phyloP scores from a whole-genome alignment of 1,140 invertebrate genomes.

The Belonocnema kinseyi region DNA sequence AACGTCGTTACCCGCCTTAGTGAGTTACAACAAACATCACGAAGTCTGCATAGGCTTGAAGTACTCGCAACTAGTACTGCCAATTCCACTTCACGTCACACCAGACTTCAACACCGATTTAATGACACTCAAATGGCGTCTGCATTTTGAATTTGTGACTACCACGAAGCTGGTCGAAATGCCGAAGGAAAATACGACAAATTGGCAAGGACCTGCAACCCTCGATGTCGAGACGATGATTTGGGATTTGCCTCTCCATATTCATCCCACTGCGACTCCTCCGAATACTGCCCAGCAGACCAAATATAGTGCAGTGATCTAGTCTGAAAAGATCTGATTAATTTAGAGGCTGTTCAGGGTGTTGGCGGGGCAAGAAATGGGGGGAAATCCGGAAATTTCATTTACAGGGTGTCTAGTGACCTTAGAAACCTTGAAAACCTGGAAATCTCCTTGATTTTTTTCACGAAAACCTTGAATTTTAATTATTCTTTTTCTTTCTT shows the following conservation, averaged over 20 bases:
- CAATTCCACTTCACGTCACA: slow-evolving; percentile 95
- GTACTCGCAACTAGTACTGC: slow-evolving; percentile 92
- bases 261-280: slow-evolving; percentile 91
- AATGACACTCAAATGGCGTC: slow-evolving; percentile 92
- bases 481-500: too few species aligned
- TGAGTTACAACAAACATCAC: slow-evolving; percentile 90
- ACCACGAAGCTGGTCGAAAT: slow-evolving; percentile 79
- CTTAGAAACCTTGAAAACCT: too few species aligned
- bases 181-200: slow-evolving; percentile 75
- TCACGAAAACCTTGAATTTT: too few species aligned
- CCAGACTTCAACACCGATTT: slow-evolving; percentile 92
- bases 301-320: slow-evolving; percentile 70
- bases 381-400: too few species aligned
- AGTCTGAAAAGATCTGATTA: slow-evolving; percentile 42
- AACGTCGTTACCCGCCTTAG: slow-evolving; percentile 75
- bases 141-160: slow-evolving; percentile 98
- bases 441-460: too few species aligned
- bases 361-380: too few species aligned
- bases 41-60: slow-evolving; percentile 93
- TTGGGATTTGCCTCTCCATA: slow-evolving; percentile 96
- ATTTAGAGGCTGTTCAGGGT: not conserved
- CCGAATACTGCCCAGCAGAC: slow-evolving; percentile 70
- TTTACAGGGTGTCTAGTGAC: too few species aligned
- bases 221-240: slow-evolving; percentile 97
- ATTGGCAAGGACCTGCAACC: slow-evolving; percentile 89